Conservation (phyloP, 2,113 vertebrate genomes). For the Cyprinodon tularosa region DNA sequence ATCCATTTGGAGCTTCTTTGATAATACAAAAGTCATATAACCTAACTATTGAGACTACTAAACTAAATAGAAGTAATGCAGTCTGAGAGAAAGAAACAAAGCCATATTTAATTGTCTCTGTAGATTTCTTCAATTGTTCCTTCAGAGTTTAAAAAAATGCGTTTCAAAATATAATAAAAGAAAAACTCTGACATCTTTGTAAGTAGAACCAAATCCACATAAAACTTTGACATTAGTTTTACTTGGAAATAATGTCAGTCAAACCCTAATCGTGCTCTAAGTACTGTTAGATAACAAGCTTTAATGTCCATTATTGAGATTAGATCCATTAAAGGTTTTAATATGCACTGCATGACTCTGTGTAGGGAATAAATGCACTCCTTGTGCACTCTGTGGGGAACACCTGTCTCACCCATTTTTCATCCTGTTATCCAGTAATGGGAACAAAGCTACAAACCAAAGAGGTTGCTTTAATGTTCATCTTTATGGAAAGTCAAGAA, state of each 20-base stretch:
- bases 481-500: neutral
- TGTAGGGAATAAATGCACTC: neutral
- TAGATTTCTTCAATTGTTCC: neutral
- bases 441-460: neutral
- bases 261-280: constrained; percentile 1
- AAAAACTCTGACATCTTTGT: neutral
- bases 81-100: neutral
- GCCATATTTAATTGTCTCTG: neutral
- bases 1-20: too few species aligned
- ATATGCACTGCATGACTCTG: constrained; percentile 1
- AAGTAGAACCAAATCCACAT: neutral
- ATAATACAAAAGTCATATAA: too few species aligned
- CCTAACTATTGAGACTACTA: too few species aligned
- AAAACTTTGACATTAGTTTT: neutral
- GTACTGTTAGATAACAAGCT: neutral
- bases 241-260: neutral
- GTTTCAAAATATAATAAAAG: neutral
- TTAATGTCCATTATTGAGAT: constrained; percentile 6
- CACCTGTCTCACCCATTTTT: neutral
- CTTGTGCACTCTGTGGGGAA: neutral
- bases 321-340: constrained; percentile 11
- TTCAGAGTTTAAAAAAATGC: neutral
- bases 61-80: too few species aligned
- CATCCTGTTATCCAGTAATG: constrained; percentile 4
- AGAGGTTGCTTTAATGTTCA: neutral